These are phyloP conservation scores for Pangasius macronema DNA, from an alignment of 2,797 vertebrate species.

Conservation along the genomic window DNA sequence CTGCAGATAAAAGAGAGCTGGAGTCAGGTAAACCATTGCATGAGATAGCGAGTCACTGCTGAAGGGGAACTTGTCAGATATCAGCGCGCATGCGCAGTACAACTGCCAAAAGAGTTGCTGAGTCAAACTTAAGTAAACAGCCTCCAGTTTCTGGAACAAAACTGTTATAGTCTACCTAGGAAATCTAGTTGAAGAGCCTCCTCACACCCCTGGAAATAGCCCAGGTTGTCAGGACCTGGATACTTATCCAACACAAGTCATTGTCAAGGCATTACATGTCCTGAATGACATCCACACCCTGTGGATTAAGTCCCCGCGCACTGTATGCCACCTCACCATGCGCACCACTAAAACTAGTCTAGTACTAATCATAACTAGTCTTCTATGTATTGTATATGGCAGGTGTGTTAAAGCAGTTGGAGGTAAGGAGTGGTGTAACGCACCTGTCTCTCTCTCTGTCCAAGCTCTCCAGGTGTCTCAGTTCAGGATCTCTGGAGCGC, in stretches of 20 bases:
- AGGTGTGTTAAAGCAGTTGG: neutral
- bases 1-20: neutral
- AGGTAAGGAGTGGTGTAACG: neutral
- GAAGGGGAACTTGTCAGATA: neutral
- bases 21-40: neutral
- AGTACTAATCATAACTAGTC: neutral
- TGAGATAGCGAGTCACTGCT: neutral
- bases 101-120: neutral
- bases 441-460: slow-evolving; percentile 20
- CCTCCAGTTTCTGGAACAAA: neutral
- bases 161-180: neutral
- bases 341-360: neutral
- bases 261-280: neutral
- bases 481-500: slow-evolving; percentile 4
- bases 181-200: neutral
- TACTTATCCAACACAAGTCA: neutral
- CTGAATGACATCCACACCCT: neutral
- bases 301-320: neutral
- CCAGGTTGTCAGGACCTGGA: neutral
- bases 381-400: neutral
- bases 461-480: neutral
- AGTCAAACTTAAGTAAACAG: neutral
- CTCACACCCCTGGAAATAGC: neutral
- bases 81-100: neutral
- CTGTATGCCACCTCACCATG: neutral